phyloP scores from a whole-genome alignment of 2,888 invertebrate genomes.

The Thymelicus acteon region DNA sequence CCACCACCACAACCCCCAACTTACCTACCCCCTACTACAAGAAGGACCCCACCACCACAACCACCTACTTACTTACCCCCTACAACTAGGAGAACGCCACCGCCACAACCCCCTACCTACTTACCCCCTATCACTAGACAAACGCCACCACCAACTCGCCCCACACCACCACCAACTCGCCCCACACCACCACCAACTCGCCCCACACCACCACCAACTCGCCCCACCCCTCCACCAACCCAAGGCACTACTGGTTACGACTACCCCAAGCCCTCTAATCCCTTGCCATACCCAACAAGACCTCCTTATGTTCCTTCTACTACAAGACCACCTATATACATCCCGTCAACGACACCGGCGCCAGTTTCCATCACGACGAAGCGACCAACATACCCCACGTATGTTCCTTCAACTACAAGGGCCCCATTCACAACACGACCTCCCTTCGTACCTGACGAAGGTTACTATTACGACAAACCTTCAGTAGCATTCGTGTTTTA shows the following conservation, averaged over 20 bases:
- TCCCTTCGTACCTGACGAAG: slow-evolving; percentile 68
- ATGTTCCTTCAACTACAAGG: slow-evolving; percentile 50
- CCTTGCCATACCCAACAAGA: slow-evolving; percentile 44
- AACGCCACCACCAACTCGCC: slow-evolving; percentile 18
- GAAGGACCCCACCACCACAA: slow-evolving; percentile 40
- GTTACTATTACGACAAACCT: slow-evolving; percentile 78
- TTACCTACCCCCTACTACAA: too few species aligned
- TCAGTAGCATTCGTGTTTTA: slow-evolving; percentile 71
- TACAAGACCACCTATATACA: slow-evolving; percentile 49
- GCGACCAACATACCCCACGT: slow-evolving; percentile 56
- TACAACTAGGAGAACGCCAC: slow-evolving; percentile 36
- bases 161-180: slow-evolving; percentile 39
- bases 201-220: slow-evolving; percentile 39
- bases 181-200: slow-evolving; percentile 39
- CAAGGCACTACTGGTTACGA: slow-evolving; percentile 43
- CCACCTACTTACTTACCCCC: too few species aligned
- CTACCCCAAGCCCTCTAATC: slow-evolving; percentile 44
- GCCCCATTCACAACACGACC: slow-evolving; percentile 60
- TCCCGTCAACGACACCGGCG: slow-evolving; percentile 45
- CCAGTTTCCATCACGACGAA: slow-evolving; percentile 54
- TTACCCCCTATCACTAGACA: too few species aligned
- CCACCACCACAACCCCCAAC: slow-evolving; percentile 20
- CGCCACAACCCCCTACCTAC: slow-evolving; percentile 28
- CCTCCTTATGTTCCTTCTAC: slow-evolving; percentile 52
- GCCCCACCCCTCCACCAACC: slow-evolving; percentile 47